These are phyloP conservation scores for Pipra filicauda DNA, from an alignment of 2,113 vertebrate species.

Conservation along the genomic window DNA sequence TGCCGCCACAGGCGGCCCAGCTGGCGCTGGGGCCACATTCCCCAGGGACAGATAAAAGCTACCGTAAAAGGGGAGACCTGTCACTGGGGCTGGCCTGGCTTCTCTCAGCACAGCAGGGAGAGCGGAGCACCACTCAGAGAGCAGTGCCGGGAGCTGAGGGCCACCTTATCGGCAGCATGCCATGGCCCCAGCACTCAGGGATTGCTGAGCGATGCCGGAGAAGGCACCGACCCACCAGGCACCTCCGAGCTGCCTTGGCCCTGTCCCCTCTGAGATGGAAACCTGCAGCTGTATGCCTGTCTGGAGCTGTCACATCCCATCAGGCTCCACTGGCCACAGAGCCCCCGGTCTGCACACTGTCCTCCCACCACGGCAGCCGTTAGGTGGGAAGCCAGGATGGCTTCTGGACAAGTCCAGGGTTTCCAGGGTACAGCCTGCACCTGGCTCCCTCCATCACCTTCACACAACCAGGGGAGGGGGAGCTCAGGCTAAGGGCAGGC, in stretches of 20 bases:
- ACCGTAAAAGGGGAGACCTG: slow-evolving; percentile 73
- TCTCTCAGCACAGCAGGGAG: background rate
- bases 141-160: background rate
- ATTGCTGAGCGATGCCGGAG: background rate
- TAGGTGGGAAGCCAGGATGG: rapidly evolving
- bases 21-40: background rate
- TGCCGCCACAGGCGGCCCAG: background rate
- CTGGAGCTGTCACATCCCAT: slow-evolving; percentile 67
- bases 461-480: background rate
- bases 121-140: background rate
- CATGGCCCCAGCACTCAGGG: background rate
- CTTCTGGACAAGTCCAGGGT: background rate
- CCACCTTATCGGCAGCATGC: background rate
- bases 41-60: slow-evolving; percentile 49
- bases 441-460: background rate
- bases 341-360: slow-evolving; percentile 40
- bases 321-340: slow-evolving; percentile 57
- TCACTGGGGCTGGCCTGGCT: slow-evolving; percentile 52
- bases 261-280: slow-evolving; percentile 64
- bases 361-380: background rate
- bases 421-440: background rate
- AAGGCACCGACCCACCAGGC: background rate
- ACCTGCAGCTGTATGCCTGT: slow-evolving; percentile 69
- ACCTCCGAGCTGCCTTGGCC: background rate
- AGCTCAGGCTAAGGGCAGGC: background rate